phyloP scores from a whole-genome alignment of 2,797 vertebrate genomes.

The Prionace glauca region DNA sequence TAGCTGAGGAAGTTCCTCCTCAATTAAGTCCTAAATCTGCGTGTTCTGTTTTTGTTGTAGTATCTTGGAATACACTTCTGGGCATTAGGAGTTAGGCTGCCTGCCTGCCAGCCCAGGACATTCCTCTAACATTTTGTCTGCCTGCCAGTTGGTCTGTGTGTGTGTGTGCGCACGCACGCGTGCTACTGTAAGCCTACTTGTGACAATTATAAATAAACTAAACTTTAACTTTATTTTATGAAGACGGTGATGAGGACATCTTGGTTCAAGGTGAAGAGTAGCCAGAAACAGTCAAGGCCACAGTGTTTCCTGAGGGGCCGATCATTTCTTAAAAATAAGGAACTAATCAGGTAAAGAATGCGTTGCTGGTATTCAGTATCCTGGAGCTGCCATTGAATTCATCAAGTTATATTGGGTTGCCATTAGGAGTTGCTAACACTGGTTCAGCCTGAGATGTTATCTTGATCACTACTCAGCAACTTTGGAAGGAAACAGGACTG shows the following conservation, averaged over 20 bases:
- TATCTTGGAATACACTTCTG: too few relatives aligned
- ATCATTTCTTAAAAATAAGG: conserved; percentile 87
- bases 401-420: conserved; percentile 81
- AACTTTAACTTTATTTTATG: conserved; percentile 67
- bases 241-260: conserved; percentile 89
- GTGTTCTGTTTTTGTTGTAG: too few relatives aligned
- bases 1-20: too few relatives aligned
- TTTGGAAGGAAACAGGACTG: not conserved
- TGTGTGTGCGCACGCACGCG: too few relatives aligned
- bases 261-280: conserved; percentile 83
- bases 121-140: too few relatives aligned
- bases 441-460: conserved; percentile 57
- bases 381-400: conserved; percentile 80
- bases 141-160: too few relatives aligned
- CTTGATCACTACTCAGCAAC: not conserved
- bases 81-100: too few relatives aligned
- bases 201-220: too few relatives aligned
- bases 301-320: conserved; percentile 83
- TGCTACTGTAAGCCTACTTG: too few relatives aligned
- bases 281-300: conserved; percentile 86
- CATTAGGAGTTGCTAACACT: conserved; percentile 72
- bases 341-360: conserved; percentile 78
- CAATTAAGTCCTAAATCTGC: too few relatives aligned
- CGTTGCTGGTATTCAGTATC: conserved; percentile 74
- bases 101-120: too few relatives aligned